These are phyloP conservation scores for Melanotaenia nigrans DNA, from an alignment of 2,797 vertebrate species.

Conservation along the genomic window DNA sequence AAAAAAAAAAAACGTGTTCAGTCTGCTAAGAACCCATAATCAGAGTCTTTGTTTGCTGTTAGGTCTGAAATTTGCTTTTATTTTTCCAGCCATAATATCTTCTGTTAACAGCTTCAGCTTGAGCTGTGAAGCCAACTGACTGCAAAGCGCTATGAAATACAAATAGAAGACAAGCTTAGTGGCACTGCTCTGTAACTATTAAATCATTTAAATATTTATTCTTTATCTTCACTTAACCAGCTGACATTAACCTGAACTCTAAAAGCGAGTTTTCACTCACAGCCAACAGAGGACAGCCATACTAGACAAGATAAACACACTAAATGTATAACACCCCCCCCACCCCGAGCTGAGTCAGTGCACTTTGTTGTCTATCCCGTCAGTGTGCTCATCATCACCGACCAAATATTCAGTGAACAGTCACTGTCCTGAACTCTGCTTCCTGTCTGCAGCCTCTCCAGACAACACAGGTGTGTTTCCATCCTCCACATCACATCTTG, in stretches of 20 bases:
- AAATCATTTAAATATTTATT: no score
- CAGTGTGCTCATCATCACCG: conserved; percentile 38
- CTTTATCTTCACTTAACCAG: no score
- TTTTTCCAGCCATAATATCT: not conserved
- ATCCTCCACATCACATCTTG: conserved; percentile 23
- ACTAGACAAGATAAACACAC: not conserved
- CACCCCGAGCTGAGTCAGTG: not conserved
- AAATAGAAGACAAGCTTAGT: not conserved
- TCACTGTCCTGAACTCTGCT: not conserved
- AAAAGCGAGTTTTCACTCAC: no score
- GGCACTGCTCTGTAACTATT: no score
- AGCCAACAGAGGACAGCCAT: not conserved
- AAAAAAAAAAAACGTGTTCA: not conserved
- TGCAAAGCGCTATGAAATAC: not conserved
- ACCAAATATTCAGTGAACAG: conserved; percentile 30
- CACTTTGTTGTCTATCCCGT: not conserved
- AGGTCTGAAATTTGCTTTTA: not conserved
- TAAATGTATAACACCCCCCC: no score
- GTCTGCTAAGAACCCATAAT: not conserved
- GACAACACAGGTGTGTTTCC: conserved; percentile 13
- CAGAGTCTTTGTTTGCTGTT: not conserved
- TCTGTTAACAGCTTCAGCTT: not conserved
- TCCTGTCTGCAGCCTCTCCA: conserved; percentile 43
- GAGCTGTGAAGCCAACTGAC: not conserved
- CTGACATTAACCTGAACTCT: no score